A percentile compares a stretch with the other conserved stretches of the same genome.
phyloP scores from a whole-genome alignment of 1,140 invertebrate genomes.

The Papilio dardanus region DNA sequence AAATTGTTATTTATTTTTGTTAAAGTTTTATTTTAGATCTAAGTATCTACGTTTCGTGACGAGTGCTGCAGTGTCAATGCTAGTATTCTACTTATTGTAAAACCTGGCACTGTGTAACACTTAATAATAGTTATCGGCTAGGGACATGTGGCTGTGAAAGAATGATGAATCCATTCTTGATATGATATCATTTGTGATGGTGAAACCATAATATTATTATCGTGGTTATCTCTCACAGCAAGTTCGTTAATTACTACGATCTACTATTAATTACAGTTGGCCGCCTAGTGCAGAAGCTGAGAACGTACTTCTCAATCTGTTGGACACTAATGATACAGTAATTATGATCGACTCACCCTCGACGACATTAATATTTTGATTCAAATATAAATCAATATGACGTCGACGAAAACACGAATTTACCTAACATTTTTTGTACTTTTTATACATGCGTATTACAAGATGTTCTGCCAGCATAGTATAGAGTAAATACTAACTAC shows the following conservation, averaged over 20 bases:
- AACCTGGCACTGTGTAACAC: too few species aligned
- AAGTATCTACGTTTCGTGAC: too few species aligned
- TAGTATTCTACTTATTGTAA: too few species aligned
- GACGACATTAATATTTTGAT: background rate
- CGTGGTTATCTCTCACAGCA: background rate
- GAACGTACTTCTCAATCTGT: background rate
- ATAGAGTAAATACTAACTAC: too few species aligned
- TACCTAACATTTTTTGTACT: background rate
- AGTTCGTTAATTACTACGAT: background rate
- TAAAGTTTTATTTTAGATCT: background rate
- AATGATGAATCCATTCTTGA: background rate
- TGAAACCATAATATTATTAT: background rate
- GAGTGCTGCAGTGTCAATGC: background rate
- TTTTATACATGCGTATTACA: background rate
- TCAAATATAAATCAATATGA: background rate
- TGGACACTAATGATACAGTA: background rate
- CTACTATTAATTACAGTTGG: background rate
- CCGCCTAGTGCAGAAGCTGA: background rate
- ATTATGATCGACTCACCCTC: background rate
- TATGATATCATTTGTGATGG: background rate
- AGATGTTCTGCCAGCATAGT: background rate
- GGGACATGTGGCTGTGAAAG: background rate
- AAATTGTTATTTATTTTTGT: background rate
- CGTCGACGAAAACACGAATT: background rate
- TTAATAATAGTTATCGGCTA: too few species aligned